These are phyloP conservation scores for Mola mola DNA, from an alignment of 2,113 vertebrate genomes.

Conservation along the genomic window DNA sequence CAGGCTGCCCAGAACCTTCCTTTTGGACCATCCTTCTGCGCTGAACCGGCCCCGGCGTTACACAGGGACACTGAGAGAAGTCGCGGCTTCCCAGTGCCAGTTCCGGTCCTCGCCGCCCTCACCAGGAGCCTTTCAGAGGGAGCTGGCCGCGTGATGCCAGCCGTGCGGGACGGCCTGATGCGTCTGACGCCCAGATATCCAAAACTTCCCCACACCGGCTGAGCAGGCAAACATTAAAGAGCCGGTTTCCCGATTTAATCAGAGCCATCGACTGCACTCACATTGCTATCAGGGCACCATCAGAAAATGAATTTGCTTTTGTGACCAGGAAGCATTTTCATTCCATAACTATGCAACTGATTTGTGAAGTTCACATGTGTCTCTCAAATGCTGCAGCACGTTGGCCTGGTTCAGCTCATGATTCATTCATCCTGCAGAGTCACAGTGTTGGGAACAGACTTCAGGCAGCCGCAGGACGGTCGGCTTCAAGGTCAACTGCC, in stretches of 20 bases:
- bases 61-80: background rate
- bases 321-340: background rate
- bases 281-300: too few relatives aligned
- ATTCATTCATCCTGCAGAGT: background rate
- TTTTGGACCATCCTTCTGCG: background rate
- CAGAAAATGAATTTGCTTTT: too few relatives aligned
- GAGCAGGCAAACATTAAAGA: too few relatives aligned
- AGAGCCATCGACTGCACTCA: too few relatives aligned
- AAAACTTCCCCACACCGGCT: background rate
- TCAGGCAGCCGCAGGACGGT: too few relatives aligned
- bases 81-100: background rate
- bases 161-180: background rate
- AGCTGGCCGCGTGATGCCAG: background rate
- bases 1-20: background rate
- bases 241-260: too few relatives aligned
- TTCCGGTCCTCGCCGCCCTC: background rate
- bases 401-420: background rate
- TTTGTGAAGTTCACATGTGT: background rate
- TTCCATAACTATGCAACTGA: background rate
- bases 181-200: background rate
- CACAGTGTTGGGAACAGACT: background rate
- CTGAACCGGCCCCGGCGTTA: background rate
- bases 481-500: too few relatives aligned
- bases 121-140: background rate
- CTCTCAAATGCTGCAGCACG: background rate